Conservation (phyloP, 92 coral and sea anemone genomes). For the Palythoa caribaeorum region DNA sequence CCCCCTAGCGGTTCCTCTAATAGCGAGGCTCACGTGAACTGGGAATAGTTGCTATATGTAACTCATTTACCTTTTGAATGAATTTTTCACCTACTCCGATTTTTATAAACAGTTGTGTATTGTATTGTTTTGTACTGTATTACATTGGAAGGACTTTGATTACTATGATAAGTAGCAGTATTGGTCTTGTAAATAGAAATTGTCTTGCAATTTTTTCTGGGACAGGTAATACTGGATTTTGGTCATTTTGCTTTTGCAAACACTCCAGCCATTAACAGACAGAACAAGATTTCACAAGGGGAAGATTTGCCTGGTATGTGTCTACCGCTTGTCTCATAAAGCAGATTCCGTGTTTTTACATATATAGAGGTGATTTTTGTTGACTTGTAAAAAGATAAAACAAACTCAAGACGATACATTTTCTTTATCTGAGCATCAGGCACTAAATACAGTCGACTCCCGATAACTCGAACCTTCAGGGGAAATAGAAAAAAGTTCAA, state of each 20-base stretch:
- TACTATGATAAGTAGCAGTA: no score
- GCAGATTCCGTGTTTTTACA: neutral
- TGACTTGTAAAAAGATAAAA: neutral
- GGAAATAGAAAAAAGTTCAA: no score
- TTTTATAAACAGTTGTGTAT: no score
- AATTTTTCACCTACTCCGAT: no score
- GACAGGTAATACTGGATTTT: slow-evolving; percentile 63
- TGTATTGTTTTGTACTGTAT: no score
- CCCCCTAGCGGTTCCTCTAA: no score
- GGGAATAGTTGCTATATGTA: no score
- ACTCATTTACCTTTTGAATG: no score
- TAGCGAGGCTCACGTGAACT: no score
- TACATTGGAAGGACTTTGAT: no score
- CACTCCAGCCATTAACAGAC: slow-evolving; percentile 77
- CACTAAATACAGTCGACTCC: no score
- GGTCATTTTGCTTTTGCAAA: slow-evolving; percentile 75
- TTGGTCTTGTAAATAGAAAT: neutral
- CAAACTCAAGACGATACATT: neutral
- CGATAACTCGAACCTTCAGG: no score
- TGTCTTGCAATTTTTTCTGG: neutral
- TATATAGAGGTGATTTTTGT: neutral
- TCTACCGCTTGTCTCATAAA: neutral
- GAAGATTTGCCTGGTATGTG: slow-evolving; percentile 51
- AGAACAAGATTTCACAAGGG: slow-evolving; percentile 61
- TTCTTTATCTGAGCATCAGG: neutral